Evolutionary conservation across 2,113 vertebrate species (phyloP).

Genomic region (Heteronetta atricapilla): DNA sequence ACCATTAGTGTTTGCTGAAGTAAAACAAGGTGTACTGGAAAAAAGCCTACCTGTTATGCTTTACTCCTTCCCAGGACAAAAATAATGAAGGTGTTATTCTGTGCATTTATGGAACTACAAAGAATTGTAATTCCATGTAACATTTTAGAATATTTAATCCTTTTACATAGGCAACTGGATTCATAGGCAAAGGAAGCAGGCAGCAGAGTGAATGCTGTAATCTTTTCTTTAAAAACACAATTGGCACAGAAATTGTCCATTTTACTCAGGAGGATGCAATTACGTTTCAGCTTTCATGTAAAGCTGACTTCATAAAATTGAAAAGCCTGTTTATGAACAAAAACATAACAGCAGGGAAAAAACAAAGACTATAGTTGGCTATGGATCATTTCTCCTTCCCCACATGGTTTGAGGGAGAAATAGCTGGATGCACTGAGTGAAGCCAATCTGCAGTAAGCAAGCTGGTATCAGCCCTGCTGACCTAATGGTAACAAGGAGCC

Average conservation of each 20-base stretch:
- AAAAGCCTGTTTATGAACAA: conserved; percentile 26
- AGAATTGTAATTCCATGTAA: neutral
- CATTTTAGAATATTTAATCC: conserved; percentile 42
- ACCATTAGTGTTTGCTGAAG: neutral
- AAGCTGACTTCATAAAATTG: conserved; percentile 34
- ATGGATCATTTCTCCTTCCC: conserved; percentile 48
- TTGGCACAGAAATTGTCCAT: conserved; percentile 55
- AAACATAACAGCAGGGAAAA: conserved; percentile 40
- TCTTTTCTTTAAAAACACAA: conserved; percentile 35
- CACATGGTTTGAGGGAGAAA: conserved; percentile 47
- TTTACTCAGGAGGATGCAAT: conserved; percentile 56
- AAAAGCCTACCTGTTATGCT: neutral
- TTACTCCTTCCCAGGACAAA: neutral
- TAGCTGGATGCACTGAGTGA: neutral
- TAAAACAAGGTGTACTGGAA: neutral
- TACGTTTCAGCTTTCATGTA: conserved; percentile 59
- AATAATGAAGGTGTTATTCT: conserved; percentile 3
- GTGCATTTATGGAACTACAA: neutral
- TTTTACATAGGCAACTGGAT: conserved; percentile 20
- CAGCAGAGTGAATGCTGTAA: conserved; percentile 15
- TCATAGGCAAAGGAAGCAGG: neutral
- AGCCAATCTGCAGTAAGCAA: neutral
- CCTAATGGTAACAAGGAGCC: neutral
- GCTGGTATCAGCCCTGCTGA: neutral
- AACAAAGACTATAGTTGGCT: neutral